These are phyloP conservation scores for Charaxes varanes DNA, from an alignment of 1,140 invertebrate species.

Conservation along the genomic window DNA sequence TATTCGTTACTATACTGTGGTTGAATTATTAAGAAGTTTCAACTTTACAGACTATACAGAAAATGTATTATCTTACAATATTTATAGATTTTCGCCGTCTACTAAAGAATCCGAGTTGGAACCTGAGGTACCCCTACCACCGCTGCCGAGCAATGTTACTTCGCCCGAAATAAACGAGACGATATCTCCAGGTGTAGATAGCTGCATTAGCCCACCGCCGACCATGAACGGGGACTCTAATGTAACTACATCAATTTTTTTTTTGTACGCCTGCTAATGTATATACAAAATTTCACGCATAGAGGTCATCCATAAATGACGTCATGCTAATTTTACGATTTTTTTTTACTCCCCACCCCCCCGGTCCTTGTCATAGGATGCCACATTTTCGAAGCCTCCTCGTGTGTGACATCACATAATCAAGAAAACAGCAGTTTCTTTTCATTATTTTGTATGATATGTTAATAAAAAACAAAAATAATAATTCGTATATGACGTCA, in stretches of 20 bases:
- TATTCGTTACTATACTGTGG: too few species aligned
- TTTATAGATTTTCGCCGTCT: slow-evolving; percentile 1
- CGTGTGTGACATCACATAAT: too few species aligned
- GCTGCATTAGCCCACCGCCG: slow-evolving; percentile 75
- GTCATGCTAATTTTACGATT: too few species aligned
- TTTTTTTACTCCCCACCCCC: neutral
- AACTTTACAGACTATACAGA: neutral
- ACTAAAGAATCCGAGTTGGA: slow-evolving; percentile 28
- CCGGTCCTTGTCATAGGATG: neutral
- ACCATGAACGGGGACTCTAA: slow-evolving; percentile 47
- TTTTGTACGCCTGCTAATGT: neutral
- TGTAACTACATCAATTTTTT: slow-evolving; percentile 22
- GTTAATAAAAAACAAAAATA: too few species aligned
- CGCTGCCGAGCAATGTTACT: slow-evolving; percentile 31
- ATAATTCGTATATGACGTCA: too few species aligned
- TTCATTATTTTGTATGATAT: too few species aligned
- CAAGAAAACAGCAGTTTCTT: too few species aligned
- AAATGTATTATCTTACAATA: neutral
- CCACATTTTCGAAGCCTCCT: neutral
- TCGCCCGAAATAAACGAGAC: slow-evolving; percentile 27
- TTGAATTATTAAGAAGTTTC: too few species aligned
- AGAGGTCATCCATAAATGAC: too few species aligned
- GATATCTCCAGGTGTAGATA: slow-evolving; percentile 42
- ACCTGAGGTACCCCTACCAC: slow-evolving; percentile 38
- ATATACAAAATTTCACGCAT: slow-evolving; percentile 1